Evolutionary conservation across 2,888 invertebrate species (phyloP).

Genomic region (Brachyopa scutellaris): DNA sequence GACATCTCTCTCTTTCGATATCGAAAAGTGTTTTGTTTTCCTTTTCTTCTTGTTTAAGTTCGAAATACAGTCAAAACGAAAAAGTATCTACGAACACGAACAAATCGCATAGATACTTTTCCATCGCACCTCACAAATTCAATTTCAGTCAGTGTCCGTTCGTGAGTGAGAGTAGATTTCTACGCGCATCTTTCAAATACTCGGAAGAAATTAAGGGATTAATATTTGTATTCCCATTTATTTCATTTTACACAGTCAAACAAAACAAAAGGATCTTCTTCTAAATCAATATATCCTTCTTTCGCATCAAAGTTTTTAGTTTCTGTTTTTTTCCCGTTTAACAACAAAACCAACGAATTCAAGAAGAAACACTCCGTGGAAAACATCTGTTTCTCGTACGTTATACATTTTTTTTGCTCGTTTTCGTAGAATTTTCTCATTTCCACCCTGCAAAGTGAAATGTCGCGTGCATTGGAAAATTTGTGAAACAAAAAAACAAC

Average conservation of each 20-base stretch:
- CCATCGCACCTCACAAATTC: conserved; percentile 49
- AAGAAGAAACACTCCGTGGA: conserved; percentile 39
- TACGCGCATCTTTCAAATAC: conserved; percentile 28
- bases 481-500: conserved; percentile 40
- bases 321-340: neutral
- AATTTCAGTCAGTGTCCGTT: conserved; percentile 73
- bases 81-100: conserved; percentile 47
- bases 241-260: neutral
- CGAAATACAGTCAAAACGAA: conserved; percentile 13
- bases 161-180: conserved; percentile 64
- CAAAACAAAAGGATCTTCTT: conserved; percentile 3
- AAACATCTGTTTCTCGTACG: conserved; percentile 68
- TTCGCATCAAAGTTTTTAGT: neutral
- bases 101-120: conserved; percentile 53
- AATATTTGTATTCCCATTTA: neutral
- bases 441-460: conserved; percentile 51
- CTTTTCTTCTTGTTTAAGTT: no score
- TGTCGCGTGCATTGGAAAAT: conserved; percentile 58
- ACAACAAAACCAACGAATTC: neutral
- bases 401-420: conserved; percentile 8
- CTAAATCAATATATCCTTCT: conserved; percentile 24
- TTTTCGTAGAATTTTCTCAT: conserved; percentile 67
- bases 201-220: conserved; percentile 1
- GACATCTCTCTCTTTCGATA: conserved; percentile 22
- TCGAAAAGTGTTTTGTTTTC: conserved; percentile 32